A percentile compares a stretch with the other conserved stretches of the same genome.
Evolutionary conservation across 2,113 vertebrate genomes (phyloP).

Genomic region (Turnix velox): DNA sequence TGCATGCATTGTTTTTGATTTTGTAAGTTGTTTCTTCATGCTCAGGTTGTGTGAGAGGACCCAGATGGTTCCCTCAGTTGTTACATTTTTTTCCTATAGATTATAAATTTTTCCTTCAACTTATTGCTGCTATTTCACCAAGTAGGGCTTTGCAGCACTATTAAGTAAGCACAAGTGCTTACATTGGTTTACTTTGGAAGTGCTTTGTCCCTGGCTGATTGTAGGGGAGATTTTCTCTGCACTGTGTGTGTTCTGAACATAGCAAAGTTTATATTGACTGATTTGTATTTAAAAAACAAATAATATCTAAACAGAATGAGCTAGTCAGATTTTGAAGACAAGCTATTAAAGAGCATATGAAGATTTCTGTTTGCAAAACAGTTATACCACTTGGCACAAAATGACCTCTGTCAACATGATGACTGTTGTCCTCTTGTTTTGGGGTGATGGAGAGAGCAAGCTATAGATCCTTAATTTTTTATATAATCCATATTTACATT

Average conservation of each 20-base stretch:
- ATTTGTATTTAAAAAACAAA: conserved; percentile 53
- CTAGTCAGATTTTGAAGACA: conserved; percentile 40
- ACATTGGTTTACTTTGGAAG: conserved; percentile 7
- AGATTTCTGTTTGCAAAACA: conserved; percentile 22
- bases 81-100: background rate
- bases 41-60: background rate
- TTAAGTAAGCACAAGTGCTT: background rate
- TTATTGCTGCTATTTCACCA: background rate
- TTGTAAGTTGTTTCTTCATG: background rate
- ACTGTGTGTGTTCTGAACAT: conserved; percentile 26
- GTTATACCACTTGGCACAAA: conserved; percentile 7
- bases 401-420: background rate
- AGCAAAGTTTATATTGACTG: conserved; percentile 45
- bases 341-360: conserved; percentile 49
- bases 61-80: background rate
- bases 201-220: conserved; percentile 1
- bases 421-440: background rate
- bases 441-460: background rate
- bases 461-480: background rate
- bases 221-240: conserved; percentile 8
- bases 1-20: background rate
- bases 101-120: background rate
- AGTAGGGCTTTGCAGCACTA: background rate
- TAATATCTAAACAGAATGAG: conserved; percentile 32
- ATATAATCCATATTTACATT: background rate